Percentiles rank a stretch among this genome's conserved stretches.
These are phyloP conservation scores for Lepidonotus clava DNA, from an alignment of 2,888 invertebrate genomes.

Conservation along the genomic window DNA sequence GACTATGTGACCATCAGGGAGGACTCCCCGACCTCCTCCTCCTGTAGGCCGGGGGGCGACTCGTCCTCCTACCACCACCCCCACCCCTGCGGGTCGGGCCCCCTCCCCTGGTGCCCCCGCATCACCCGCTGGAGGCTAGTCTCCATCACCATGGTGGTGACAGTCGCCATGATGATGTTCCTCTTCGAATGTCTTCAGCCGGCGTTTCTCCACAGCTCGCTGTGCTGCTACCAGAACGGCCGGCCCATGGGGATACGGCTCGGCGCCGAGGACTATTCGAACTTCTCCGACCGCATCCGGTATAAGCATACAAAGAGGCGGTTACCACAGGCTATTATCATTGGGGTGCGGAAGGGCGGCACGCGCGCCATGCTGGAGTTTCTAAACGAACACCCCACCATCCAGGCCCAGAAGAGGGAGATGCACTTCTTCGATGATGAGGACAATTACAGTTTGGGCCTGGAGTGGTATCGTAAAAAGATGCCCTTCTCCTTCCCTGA, in stretches of 20 bases:
- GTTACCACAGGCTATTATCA: constrained; percentile 80
- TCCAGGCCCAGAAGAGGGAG: constrained; percentile 95
- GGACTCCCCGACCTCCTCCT: not conserved
- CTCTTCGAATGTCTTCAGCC: constrained; percentile 59
- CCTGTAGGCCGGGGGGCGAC: no score
- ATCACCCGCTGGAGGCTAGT: constrained; percentile 50
- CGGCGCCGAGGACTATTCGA: not conserved
- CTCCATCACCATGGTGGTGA: constrained; percentile 49
- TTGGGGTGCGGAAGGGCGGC: constrained; percentile 81
- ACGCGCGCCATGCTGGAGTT: constrained; percentile 81
- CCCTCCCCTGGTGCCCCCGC: constrained; percentile 50
- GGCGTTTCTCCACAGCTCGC: constrained; percentile 7
- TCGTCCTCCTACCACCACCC: not conserved
- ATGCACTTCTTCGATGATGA: constrained; percentile 97
- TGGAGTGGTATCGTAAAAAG: constrained; percentile 93
- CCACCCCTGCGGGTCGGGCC: not conserved
- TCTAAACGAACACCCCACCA: constrained; percentile 83
- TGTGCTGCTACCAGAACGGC: constrained; percentile 44
- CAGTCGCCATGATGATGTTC: constrained; percentile 54
- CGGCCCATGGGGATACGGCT: not conserved
- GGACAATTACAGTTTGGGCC: constrained; percentile 90
- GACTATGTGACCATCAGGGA: not conserved
- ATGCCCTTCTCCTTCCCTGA: constrained; percentile 96
- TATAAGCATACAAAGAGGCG: constrained; percentile 69
- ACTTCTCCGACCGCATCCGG: constrained; percentile 42